Evolutionary conservation across 2,113 vertebrate species (phyloP).

Genomic region (Rhizomys pruinosus): DNA sequence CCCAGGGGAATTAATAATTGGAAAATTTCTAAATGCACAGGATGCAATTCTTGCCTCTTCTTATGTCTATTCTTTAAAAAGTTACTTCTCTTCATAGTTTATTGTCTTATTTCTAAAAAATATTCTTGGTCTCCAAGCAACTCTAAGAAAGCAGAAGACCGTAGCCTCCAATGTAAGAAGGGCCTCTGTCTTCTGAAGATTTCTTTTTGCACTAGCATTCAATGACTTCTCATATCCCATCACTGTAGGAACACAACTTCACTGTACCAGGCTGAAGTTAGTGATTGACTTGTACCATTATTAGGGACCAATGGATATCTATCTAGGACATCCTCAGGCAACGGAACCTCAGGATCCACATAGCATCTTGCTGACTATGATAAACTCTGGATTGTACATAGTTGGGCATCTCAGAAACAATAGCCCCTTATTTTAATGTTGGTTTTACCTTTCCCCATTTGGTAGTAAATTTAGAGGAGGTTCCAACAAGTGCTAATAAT

Average conservation of each 20-base stretch:
- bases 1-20: neutral
- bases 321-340: neutral
- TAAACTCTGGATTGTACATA: neutral
- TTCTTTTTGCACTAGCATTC: neutral
- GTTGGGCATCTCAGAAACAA: neutral
- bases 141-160: neutral
- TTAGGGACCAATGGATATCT: neutral
- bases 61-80: neutral
- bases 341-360: neutral
- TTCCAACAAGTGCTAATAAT: neutral
- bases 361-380: neutral
- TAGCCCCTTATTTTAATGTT: neutral
- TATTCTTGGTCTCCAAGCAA: neutral
- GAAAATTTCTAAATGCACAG: neutral
- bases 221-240: neutral
- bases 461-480: neutral
- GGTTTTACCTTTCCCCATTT: neutral
- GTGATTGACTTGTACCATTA: neutral
- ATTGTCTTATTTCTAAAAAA: constrained; percentile 16
- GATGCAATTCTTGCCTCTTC: neutral
- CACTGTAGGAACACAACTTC: neutral
- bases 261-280: neutral
- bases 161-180: neutral
- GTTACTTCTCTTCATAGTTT: neutral
- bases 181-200: neutral